Percentiles rank a stretch among this genome's conserved stretches.
Evolutionary conservation across 2,888 invertebrate genomes (phyloP).

Genomic region (Chrysodeixis includens): DNA sequence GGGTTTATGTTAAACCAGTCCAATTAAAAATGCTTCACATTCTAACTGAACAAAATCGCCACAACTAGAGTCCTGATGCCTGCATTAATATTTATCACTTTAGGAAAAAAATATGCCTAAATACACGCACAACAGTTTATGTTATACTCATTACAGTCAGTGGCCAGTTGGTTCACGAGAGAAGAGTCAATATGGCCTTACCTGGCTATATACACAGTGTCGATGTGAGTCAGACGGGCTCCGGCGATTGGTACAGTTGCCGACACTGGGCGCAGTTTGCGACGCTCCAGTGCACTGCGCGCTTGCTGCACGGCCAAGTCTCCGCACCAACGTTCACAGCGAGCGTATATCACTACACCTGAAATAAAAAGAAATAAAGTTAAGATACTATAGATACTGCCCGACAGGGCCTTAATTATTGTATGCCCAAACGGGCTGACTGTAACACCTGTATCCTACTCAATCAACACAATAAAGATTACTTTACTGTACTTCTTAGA

Average conservation of each 20-base stretch:
- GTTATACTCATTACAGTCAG: background rate
- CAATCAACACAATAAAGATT: no score
- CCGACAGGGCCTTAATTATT: no score
- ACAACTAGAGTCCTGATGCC: no score
- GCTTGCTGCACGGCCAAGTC: constrained; percentile 85
- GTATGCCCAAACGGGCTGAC: no score
- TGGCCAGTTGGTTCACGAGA: background rate
- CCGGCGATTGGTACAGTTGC: constrained; percentile 71
- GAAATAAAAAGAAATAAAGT: constrained; percentile 23
- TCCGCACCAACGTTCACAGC: constrained; percentile 86
- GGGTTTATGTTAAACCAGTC: no score
- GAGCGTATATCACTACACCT: constrained; percentile 87
- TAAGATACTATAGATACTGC: no score
- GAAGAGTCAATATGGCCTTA: constrained; percentile 54
- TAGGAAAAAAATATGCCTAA: no score
- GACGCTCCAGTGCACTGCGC: constrained; percentile 74
- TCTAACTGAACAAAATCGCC: background rate
- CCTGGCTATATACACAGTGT: constrained; percentile 90
- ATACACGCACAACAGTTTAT: no score
- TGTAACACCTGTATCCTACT: no score
- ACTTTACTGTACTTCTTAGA: no score
- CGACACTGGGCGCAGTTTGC: constrained; percentile 75
- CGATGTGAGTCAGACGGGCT: constrained; percentile 85
- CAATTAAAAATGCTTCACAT: no score
- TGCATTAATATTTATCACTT: no score